Percentiles rank a stretch among this genome's conserved stretches.
These are phyloP conservation scores for Mechanitis messenoides DNA, from an alignment of 2,888 invertebrate species.

Conservation along the genomic window DNA sequence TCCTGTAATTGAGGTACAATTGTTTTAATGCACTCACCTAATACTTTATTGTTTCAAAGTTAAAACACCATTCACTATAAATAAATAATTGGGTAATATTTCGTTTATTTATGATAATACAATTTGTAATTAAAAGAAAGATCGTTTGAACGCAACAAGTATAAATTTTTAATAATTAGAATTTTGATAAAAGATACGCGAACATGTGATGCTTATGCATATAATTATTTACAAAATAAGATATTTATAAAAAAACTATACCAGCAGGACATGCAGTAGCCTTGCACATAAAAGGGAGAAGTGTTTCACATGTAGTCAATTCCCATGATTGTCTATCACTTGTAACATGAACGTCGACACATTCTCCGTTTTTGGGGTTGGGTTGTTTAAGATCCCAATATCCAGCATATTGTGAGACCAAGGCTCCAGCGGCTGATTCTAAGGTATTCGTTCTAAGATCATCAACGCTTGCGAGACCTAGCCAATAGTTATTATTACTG, in stretches of 20 bases:
- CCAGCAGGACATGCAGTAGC: constrained; percentile 92
- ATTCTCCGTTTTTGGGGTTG: constrained; percentile 90
- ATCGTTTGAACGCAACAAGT: not conserved
- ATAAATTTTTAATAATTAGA: not conserved
- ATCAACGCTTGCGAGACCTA: constrained; percentile 92
- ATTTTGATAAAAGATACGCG: not conserved
- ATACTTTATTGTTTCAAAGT: constrained; percentile 15
- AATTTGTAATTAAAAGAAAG: no score
- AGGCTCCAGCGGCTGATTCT: constrained; percentile 92
- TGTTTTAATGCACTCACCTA: constrained; percentile 36
- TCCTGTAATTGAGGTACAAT: constrained; percentile 72
- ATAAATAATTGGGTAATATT: not conserved
- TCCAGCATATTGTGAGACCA: constrained; percentile 94
- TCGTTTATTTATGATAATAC: not conserved
- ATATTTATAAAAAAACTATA: constrained; percentile 43
- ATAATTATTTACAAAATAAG: no score
- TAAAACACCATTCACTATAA: not conserved
- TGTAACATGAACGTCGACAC: constrained; percentile 86
- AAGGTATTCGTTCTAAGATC: constrained; percentile 95
- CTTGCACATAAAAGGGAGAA: constrained; percentile 96
- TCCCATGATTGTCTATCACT: constrained; percentile 93
- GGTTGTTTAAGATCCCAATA: constrained; percentile 96
- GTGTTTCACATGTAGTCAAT: constrained; percentile 93
- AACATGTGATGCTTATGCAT: no score
- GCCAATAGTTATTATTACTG: constrained; percentile 89